Evolutionary conservation across 37 sponge, comb jelly and placozoan genomes (phyloP).

Genomic region (Chondrosia reniformis): DNA sequence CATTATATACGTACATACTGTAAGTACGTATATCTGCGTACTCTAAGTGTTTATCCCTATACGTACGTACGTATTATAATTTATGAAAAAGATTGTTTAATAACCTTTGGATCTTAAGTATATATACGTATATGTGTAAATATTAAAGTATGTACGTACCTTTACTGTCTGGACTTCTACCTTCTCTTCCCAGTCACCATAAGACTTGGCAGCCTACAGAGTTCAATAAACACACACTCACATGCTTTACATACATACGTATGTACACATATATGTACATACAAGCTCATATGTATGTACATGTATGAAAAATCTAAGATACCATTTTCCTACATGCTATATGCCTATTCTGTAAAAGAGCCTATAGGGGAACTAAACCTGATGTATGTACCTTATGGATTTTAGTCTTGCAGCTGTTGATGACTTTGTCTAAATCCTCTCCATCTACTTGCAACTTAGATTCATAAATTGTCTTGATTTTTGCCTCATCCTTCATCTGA

Average conservation of each 20-base stretch:
- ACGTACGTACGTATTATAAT: too few species aligned
- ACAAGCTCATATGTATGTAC: background rate
- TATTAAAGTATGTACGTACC: too few species aligned
- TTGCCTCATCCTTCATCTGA: constrained; percentile 2
- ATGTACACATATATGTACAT: background rate
- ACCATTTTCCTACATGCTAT: too few species aligned
- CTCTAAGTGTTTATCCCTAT: too few species aligned
- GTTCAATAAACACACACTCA: background rate
- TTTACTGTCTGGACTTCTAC: background rate
- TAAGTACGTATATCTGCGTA: too few species aligned
- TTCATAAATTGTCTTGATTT: background rate
- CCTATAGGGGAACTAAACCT: too few species aligned
- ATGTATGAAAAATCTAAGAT: background rate
- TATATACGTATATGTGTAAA: too few species aligned
- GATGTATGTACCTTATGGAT: background rate
- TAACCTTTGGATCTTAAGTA: too few species aligned
- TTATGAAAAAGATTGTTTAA: too few species aligned
- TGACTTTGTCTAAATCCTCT: background rate
- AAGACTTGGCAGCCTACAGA: background rate
- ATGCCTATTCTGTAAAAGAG: too few species aligned
- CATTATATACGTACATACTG: too few species aligned
- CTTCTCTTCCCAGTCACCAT: background rate
- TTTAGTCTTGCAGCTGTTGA: background rate
- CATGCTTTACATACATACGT: background rate
- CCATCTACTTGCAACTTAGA: background rate